These are phyloP conservation scores for Thamnophis elegans DNA, from an alignment of 2,797 vertebrate species.

Conservation along the genomic window DNA sequence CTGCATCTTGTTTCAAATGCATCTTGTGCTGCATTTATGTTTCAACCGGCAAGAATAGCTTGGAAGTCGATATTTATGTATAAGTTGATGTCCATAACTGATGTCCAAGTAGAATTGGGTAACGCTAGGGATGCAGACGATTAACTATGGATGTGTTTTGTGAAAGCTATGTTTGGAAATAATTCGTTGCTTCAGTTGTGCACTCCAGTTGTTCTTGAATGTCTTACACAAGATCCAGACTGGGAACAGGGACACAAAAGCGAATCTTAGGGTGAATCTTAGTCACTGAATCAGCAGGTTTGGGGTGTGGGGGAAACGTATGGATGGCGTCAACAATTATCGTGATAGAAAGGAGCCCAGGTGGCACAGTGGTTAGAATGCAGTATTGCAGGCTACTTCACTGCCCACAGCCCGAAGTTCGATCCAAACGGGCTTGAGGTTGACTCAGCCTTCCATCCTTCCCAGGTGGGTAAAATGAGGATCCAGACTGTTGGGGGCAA, in stretches of 20 bases:
- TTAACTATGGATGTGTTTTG: background rate
- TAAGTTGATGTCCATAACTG: background rate
- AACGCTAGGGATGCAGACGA: background rate
- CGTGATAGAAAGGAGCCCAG: background rate
- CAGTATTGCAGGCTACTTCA: background rate
- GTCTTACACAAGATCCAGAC: background rate
- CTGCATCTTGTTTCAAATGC: too few relatives aligned
- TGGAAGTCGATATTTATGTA: background rate
- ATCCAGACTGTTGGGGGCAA: background rate
- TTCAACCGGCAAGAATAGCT: background rate
- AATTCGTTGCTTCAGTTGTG: background rate
- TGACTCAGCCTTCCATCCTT: background rate
- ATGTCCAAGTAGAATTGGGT: background rate
- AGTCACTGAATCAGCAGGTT: background rate
- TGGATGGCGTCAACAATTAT: background rate
- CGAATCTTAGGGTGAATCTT: background rate
- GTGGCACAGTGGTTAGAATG: background rate
- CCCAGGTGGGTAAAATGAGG: background rate
- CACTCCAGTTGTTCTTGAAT: slow-evolving; percentile 29
- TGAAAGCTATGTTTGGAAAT: background rate
- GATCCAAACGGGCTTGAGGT: background rate
- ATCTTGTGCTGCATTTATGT: too few relatives aligned
- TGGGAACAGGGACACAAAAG: background rate
- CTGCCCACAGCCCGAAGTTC: background rate
- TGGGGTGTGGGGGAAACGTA: background rate